Conservation (phyloP, 2,888 invertebrate species). For the Pecten maximus region DNA sequence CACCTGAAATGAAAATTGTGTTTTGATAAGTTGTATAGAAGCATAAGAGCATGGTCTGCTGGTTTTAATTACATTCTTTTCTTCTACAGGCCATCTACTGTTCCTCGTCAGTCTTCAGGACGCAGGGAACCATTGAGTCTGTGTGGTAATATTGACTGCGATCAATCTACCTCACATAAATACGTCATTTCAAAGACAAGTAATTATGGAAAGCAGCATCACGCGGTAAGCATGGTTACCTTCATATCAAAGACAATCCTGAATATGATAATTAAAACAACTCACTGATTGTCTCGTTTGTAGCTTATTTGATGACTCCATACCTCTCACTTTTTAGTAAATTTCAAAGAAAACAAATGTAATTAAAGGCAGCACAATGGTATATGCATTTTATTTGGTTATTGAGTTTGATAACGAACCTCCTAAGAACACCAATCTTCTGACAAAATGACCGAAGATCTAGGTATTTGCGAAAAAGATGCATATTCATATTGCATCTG, state of each 20-base stretch:
- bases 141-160: not conserved
- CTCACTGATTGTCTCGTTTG: no score
- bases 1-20: not conserved
- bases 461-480: not conserved
- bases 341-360: no score
- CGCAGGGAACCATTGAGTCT: not conserved
- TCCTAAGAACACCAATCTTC: not conserved
- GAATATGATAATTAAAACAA: no score
- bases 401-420: not conserved
- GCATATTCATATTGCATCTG: not conserved
- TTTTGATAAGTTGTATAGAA: not conserved
- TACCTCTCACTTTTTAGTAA: no score
- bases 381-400: not conserved
- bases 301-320: no score
- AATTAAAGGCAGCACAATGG: no score
- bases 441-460: not conserved
- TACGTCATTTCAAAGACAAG: constrained; percentile 17
- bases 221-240: not conserved
- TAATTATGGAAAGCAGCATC: not conserved
- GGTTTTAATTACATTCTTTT: not conserved
- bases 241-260: not conserved
- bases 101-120: not conserved
- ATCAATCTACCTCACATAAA: not conserved
- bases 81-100: not conserved
- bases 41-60: not conserved